Evolutionary conservation across 1,140 invertebrate species (phyloP).

Genomic region (Heliconius eleuchia): DNA sequence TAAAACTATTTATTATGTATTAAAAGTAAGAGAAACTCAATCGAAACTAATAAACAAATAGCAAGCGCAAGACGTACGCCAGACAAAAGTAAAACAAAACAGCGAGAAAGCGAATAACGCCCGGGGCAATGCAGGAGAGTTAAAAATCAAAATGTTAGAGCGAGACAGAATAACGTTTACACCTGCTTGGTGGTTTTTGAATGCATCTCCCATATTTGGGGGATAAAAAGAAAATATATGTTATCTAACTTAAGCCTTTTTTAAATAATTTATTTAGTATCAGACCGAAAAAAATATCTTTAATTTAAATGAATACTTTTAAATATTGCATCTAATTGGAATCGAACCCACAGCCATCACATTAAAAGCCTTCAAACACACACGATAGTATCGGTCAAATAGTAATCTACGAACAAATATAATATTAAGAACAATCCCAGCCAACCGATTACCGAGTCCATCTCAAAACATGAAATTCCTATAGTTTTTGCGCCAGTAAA

Average conservation of each 20-base stretch:
- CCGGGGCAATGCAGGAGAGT: conserved; percentile 49
- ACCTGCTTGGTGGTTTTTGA: conserved; percentile 57
- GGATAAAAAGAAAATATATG: too few species aligned
- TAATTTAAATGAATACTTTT: too few species aligned
- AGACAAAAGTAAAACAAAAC: conserved; percentile 78
- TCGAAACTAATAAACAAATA: conserved; percentile 72
- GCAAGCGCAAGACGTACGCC: conserved; percentile 64
- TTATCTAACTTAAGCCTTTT: too few species aligned
- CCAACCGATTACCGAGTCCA: conserved; percentile 69
- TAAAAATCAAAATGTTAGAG: conserved; percentile 64
- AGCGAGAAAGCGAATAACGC: conserved; percentile 58
- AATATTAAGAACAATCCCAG: conserved; percentile 73
- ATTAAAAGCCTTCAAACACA: not conserved
- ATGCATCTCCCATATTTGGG: too few species aligned
- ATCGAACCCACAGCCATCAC: not conserved
- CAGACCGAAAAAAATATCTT: too few species aligned
- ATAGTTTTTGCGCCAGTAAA: conserved; percentile 79
- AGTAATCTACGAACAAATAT: conserved; percentile 69
- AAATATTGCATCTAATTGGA: too few species aligned
- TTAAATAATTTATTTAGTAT: too few species aligned
- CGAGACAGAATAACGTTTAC: conserved; percentile 58
- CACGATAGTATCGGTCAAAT: not conserved
- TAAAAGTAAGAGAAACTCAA: conserved; percentile 51
- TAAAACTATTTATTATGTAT: conserved; percentile 2
- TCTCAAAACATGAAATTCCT: conserved; percentile 69